These are phyloP conservation scores for Philereme vetulata DNA, from an alignment of 2,888 invertebrate species.

Conservation along the genomic window DNA sequence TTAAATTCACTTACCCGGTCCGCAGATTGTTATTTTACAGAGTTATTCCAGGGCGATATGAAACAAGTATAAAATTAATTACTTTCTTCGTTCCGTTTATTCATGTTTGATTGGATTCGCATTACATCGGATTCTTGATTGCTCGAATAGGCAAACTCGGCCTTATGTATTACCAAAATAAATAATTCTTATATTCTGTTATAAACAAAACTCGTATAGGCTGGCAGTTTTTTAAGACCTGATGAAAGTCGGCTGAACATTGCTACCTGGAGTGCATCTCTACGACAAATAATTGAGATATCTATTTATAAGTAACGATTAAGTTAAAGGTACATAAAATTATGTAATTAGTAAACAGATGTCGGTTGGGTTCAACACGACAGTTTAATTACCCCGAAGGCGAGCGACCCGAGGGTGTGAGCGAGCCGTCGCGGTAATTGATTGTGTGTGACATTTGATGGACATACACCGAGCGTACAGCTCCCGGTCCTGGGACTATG, in stretches of 20 bases:
- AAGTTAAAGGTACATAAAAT: slow-evolving; percentile 7
- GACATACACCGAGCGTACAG: slow-evolving; percentile 66
- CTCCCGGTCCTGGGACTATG: slow-evolving; percentile 55
- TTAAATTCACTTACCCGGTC: slow-evolving; percentile 79
- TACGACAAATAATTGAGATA: slow-evolving; percentile 11
- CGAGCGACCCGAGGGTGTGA: slow-evolving; percentile 31
- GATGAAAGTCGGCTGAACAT: too few relatives aligned
- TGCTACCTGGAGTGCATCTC: not conserved
- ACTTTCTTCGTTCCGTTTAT: slow-evolving; percentile 53
- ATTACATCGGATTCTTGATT: slow-evolving; percentile 14
- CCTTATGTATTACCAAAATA: too few relatives aligned
- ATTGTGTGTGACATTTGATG: slow-evolving; percentile 80
- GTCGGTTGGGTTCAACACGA: slow-evolving; percentile 47
- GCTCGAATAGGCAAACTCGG: not conserved
- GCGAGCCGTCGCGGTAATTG: slow-evolving; percentile 67
- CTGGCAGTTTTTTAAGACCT: too few relatives aligned
- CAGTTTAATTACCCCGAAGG: slow-evolving; percentile 61
- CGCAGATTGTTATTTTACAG: slow-evolving; percentile 75
- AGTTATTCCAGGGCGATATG: slow-evolving; percentile 64
- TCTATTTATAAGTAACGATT: slow-evolving; percentile 16
- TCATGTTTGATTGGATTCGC: slow-evolving; percentile 20
- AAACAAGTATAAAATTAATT: slow-evolving; percentile 72
- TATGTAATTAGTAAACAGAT: slow-evolving; percentile 37
- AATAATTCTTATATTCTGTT: too few relatives aligned
- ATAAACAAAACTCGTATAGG: too few relatives aligned